Conservation (phyloP, 1,140 invertebrate species). For the Listronotus oregonensis region DNA sequence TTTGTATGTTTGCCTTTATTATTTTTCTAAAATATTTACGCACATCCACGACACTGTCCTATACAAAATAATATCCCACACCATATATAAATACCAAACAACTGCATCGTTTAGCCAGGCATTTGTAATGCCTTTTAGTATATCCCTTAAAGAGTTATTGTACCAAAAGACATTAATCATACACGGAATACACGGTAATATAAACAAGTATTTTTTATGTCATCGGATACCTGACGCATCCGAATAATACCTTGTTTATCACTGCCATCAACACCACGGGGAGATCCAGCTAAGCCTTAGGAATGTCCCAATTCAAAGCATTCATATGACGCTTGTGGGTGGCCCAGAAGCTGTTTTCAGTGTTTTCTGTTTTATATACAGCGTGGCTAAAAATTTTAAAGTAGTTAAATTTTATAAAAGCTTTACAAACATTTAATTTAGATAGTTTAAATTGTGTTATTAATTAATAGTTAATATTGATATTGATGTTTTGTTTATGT, state of each 20-base stretch:
- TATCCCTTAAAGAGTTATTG: conserved; percentile 38
- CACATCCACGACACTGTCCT: too few relatives aligned
- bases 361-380: background rate
- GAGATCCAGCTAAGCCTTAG: conserved; percentile 42
- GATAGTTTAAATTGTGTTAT: too few relatives aligned
- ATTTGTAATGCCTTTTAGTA: conserved; percentile 6
- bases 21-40: too few relatives aligned
- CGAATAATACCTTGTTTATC: conserved; percentile 57
- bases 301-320: conserved; percentile 47
- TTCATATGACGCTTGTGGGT: conserved; percentile 44
- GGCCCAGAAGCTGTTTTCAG: conserved; percentile 30
- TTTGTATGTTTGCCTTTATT: too few relatives aligned
- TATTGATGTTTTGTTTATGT: too few relatives aligned
- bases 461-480: too few relatives aligned
- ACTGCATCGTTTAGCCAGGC: conserved; percentile 2
- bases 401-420: too few relatives aligned
- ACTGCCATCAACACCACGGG: conserved; percentile 56
- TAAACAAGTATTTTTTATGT: conserved; percentile 58
- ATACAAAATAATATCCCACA: conserved; percentile 1
- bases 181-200: conserved; percentile 52
- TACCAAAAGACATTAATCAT: conserved; percentile 52
- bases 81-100: conserved; percentile 4
- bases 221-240: conserved; percentile 57
- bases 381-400: background rate
- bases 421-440: too few relatives aligned